These are phyloP conservation scores for Penelope pileata DNA, from an alignment of 2,113 vertebrate genomes.

Conservation along the genomic window DNA sequence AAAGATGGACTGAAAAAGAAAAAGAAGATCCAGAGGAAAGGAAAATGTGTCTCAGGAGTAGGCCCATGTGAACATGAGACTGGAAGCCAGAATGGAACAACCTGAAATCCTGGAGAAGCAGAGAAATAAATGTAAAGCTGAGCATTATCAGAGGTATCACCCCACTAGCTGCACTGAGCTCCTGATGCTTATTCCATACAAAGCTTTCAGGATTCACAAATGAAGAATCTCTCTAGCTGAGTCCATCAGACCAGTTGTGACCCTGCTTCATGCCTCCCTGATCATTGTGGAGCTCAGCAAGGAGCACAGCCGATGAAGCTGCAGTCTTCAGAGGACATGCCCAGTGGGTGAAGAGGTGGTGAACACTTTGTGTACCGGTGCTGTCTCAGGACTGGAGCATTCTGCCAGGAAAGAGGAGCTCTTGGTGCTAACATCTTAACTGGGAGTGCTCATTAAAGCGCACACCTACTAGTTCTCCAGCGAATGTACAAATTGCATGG, in stretches of 20 bases:
- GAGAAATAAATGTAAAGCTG: not conserved
- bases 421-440: not conserved
- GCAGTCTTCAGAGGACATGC: not conserved
- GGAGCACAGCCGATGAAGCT: not conserved
- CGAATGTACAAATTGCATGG: too few species aligned
- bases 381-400: not conserved
- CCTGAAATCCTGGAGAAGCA: not conserved
- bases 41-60: not conserved
- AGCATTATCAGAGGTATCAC: not conserved
- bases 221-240: not conserved
- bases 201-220: not conserved
- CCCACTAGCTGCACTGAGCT: not conserved
- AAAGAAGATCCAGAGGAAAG: not conserved
- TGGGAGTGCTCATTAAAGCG: not conserved
- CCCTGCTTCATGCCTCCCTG: not conserved
- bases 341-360: not conserved
- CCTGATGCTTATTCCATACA: not conserved
- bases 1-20: not conserved
- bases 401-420: not conserved
- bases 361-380: not conserved
- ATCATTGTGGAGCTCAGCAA: not conserved
- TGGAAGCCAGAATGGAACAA: not conserved
- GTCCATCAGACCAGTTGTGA: not conserved
- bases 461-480: not conserved
- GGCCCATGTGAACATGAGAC: not conserved